These are phyloP conservation scores for Eristalis arbustorum DNA, from an alignment of 2,888 invertebrate genomes.

Conservation along the genomic window DNA sequence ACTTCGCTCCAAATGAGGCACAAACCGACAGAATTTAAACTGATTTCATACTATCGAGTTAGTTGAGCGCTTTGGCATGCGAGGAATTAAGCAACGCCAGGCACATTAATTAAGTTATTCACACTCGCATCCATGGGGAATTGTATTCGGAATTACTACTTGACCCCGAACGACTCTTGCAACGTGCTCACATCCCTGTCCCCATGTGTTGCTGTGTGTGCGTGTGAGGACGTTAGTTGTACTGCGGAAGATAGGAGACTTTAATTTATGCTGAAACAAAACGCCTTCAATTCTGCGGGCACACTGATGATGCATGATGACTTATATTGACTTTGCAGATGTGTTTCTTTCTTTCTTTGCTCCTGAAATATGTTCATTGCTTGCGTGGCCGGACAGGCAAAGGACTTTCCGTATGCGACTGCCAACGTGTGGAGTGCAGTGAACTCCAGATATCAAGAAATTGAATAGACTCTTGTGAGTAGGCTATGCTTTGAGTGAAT, in stretches of 20 bases:
- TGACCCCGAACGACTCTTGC: constrained; percentile 20
- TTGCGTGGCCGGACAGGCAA: background rate
- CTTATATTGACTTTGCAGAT: constrained; percentile 3
- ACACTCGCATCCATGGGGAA: constrained; percentile 54
- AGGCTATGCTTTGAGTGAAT: no score
- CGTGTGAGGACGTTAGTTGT: background rate
- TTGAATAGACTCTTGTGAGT: background rate
- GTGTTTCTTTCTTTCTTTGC: background rate
- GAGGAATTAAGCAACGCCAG: constrained; percentile 57
- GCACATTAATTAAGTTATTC: constrained; percentile 68
- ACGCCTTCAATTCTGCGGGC: constrained; percentile 1
- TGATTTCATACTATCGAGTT: constrained; percentile 65
- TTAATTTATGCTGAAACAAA: constrained; percentile 33
- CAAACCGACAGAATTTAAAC: constrained; percentile 58
- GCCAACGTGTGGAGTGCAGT: background rate
- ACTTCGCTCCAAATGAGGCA: constrained; percentile 50
- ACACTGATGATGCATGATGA: background rate
- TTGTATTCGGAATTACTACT: background rate
- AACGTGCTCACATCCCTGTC: no score
- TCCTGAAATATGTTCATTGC: background rate
- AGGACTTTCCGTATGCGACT: background rate
- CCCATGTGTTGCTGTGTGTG: background rate
- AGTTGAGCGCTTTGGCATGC: constrained; percentile 55
- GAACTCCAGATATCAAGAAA: background rate
- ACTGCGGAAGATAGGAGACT: background rate